Evolutionary conservation across 2,888 invertebrate species (phyloP).

Genomic region (Slavum lentiscoides): DNA sequence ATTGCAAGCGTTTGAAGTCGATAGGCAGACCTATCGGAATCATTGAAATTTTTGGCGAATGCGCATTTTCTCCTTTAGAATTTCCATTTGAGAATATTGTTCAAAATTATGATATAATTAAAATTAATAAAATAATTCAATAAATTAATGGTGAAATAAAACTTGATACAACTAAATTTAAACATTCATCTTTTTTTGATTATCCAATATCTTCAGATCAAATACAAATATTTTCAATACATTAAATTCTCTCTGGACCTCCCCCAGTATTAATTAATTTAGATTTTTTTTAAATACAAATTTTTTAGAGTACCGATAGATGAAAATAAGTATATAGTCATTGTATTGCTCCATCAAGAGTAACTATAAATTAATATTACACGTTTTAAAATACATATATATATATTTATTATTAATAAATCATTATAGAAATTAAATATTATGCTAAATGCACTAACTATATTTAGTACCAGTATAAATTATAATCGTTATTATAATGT

Average conservation of each 20-base stretch:
- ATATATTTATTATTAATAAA: too few relatives aligned
- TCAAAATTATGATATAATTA: background rate
- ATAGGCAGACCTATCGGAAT: too few relatives aligned
- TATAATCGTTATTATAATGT: too few relatives aligned
- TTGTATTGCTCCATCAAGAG: slow-evolving; percentile 1
- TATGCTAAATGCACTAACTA: too few relatives aligned
- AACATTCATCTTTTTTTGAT: slow-evolving; percentile 1
- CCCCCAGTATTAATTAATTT: background rate
- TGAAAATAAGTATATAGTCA: background rate
- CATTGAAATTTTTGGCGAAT: too few relatives aligned
- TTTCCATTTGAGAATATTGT: too few relatives aligned
- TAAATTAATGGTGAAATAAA: background rate
- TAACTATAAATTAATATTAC: background rate
- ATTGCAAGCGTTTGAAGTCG: too few relatives aligned
- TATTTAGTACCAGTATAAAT: too few relatives aligned
- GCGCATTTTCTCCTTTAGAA: too few relatives aligned
- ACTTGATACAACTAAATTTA: slow-evolving; percentile 5
- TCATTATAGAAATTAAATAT: too few relatives aligned
- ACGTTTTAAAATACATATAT: too few relatives aligned
- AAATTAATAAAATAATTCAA: slow-evolving; percentile 13
- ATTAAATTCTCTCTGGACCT: background rate
- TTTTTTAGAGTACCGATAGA: background rate
- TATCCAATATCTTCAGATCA: slow-evolving; percentile 1
- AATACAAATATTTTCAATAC: background rate
- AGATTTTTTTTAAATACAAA: background rate